Base-by-base conservation (phyloP, 2,888 invertebrate species). In the Meliscaeva auricollis region DNA sequence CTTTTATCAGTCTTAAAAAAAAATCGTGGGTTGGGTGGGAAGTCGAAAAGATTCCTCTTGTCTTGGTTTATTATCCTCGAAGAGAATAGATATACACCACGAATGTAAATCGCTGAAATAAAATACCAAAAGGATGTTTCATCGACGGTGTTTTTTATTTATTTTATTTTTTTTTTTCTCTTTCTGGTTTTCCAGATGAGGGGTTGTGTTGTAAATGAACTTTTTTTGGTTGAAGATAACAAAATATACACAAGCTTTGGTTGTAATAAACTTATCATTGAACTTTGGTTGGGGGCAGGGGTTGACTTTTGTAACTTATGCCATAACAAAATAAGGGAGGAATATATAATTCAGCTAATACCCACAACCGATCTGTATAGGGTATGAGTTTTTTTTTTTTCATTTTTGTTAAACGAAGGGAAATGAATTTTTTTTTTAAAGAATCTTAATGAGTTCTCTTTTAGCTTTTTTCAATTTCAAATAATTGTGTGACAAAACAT, bases 31-130 rank as follows among this genome's bases (percentile, higher is more conserved):
- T 7, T 35, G 76, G 50, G 52, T 26, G 48, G 48, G 60, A n/a
- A 38, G 62, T 41, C 22, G 26, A n/a, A 66, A 60, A 73, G 30
- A 64, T 3, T 22, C 48, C 68, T 54, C 72, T 73, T 64, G 66
- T 56, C 68, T 80, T 77, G 76, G 66, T 85, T 85, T 81, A 85
- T 85, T 85, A 85, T 85, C 85, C 85, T 85, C 60, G 41, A 17
- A 38, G 54, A 32, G 35, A 8, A 4, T 1, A 32, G 30, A 17
- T 56, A 17, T 56, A 35, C 30, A 74, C 15, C 17, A 62, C 13
- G 30, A 72, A 70, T 64, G 72, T 68, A 85, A 85, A 85, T 85
- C 76, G 81, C 72, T 76, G 73, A 81, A 85, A 81, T 81, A 85
- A 85, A 85, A 85, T 77, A 54, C 81, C 81, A 15, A 76, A 46